Evolutionary conservation across 2,113 vertebrate species (phyloP).

Genomic region (Cyprinodon brontotheroides): DNA sequence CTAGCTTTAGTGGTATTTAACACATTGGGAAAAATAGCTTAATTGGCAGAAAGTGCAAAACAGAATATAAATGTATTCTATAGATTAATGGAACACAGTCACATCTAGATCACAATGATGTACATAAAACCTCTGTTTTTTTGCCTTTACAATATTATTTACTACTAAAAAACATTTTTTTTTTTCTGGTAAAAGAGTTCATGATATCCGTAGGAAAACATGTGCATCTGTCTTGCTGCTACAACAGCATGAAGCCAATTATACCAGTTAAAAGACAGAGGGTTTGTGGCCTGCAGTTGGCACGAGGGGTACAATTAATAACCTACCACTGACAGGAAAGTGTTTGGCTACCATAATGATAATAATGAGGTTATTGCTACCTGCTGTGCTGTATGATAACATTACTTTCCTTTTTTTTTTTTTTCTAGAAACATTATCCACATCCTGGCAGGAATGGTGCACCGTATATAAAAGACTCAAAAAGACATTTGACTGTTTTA

Average conservation of each 20-base stretch:
- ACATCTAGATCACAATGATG: not conserved
- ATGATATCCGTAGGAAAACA: slow-evolving; percentile 59
- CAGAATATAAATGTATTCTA: not conserved
- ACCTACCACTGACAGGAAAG: slow-evolving; percentile 78
- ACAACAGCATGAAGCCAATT: slow-evolving; percentile 84
- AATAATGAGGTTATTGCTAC: slow-evolving; percentile 84
- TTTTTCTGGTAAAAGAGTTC: slow-evolving; percentile 25
- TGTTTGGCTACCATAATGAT: slow-evolving; percentile 77
- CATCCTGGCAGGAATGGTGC: too few relatives aligned
- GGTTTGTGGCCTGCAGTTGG: slow-evolving; percentile 76
- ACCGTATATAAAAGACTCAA: not conserved
- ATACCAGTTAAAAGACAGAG: slow-evolving; percentile 80
- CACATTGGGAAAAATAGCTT: not conserved
- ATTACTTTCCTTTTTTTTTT: slow-evolving; percentile 63
- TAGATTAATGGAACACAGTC: not conserved
- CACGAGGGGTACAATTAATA: slow-evolving; percentile 77
- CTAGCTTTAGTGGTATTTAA: not conserved
- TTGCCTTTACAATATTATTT: not conserved
- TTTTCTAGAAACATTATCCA: too few relatives aligned
- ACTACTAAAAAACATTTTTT: not conserved
- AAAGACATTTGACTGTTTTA: not conserved
- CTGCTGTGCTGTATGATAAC: slow-evolving; percentile 77
- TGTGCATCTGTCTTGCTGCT: slow-evolving; percentile 75
- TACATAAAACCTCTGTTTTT: not conserved
- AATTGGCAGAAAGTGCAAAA: too few relatives aligned